Evolutionary conservation across 2,888 invertebrate species (phyloP).

Genomic region (Arge pagana): DNA sequence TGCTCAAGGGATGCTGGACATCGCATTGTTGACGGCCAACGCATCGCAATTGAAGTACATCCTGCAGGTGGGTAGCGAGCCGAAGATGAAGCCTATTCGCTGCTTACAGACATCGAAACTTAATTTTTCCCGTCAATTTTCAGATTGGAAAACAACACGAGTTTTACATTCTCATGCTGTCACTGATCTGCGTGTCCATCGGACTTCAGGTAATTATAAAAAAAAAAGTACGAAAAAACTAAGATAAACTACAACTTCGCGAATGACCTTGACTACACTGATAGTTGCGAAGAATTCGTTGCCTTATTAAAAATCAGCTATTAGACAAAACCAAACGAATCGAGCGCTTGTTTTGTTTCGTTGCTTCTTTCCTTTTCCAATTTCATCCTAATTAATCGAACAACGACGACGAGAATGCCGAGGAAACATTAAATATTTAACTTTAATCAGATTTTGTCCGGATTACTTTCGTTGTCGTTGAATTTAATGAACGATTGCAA

Average conservation of each 20-base stretch:
- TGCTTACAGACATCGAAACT: neutral
- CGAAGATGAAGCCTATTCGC: no score
- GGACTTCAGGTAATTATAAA: conserved; percentile 85
- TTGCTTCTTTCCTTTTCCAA: no score
- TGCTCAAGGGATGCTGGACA: conserved; percentile 89
- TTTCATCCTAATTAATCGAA: no score
- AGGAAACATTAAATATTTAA: no score
- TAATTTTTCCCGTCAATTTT: conserved; percentile 2
- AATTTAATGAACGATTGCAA: conserved; percentile 79
- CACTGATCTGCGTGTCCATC: conserved; percentile 80
- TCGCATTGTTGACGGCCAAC: conserved; percentile 85
- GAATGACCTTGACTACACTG: no score
- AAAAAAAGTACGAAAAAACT: neutral
- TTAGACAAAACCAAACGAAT: conserved; percentile 7
- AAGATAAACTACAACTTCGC: neutral
- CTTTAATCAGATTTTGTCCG: conserved; percentile 80
- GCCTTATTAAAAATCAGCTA: neutral
- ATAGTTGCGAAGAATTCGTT: conserved; percentile 4
- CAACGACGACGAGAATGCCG: no score
- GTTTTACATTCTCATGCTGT: conserved; percentile 81
- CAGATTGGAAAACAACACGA: conserved; percentile 79
- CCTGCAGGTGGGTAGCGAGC: no score
- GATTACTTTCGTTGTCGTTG: conserved; percentile 72
- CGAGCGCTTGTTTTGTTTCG: no score
- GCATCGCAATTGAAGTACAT: conserved; percentile 88